Percentiles rank a stretch among this genome's conserved stretches.
Evolutionary conservation across 1,140 invertebrate species (phyloP).

Genomic region (Euura lappo): DNA sequence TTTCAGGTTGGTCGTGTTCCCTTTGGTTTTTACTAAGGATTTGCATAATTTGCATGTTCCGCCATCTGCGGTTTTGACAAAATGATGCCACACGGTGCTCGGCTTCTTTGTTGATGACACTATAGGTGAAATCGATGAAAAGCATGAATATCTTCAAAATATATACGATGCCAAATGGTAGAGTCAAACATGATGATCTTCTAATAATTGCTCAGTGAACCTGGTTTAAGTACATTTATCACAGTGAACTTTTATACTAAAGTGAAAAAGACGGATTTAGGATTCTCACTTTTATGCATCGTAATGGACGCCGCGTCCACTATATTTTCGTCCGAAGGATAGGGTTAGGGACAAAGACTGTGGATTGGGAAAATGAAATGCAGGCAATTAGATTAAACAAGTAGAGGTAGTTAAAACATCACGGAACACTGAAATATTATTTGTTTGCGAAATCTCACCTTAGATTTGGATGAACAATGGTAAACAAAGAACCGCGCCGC

Average conservation of each 20-base stretch:
- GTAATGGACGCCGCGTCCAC: not conserved
- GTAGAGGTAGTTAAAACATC: not conserved
- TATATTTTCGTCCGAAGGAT: slow-evolving; percentile 1
- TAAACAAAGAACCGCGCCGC: too few relatives aligned
- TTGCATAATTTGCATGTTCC: not conserved
- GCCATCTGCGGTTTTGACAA: not conserved
- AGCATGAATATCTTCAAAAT: not conserved
- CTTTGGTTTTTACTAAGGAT: not conserved
- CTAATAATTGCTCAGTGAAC: not conserved
- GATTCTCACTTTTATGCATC: slow-evolving; percentile 3
- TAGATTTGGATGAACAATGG: not conserved
- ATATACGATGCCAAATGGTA: not conserved
- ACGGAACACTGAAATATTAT: not conserved
- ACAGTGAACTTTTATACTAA: not conserved
- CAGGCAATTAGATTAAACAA: not conserved
- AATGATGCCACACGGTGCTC: not conserved
- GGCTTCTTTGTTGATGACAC: not conserved
- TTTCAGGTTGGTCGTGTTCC: not conserved
- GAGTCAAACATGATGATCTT: not conserved
- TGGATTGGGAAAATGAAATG: not conserved
- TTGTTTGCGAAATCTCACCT: not conserved
- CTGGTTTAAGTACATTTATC: not conserved
- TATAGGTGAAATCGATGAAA: not conserved
- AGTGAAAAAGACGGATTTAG: not conserved
- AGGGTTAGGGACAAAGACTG: not conserved